Evolutionary conservation across 2,888 invertebrate species (phyloP).

Genomic region (Pocota personata): DNA sequence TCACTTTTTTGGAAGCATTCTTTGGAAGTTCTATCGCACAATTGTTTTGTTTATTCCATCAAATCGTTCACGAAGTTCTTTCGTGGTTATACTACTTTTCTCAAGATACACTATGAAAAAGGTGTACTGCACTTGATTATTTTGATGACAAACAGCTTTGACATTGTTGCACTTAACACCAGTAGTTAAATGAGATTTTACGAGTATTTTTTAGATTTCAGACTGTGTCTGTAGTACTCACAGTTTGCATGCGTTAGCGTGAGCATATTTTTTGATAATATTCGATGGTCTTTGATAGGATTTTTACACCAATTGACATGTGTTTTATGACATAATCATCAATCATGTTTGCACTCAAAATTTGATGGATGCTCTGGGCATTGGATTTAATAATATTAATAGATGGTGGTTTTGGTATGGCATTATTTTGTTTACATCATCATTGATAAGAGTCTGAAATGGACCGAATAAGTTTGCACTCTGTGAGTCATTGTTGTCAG

Average conservation of each 20-base stretch:
- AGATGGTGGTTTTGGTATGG: too few species aligned
- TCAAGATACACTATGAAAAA: constrained; percentile 21
- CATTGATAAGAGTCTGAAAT: too few species aligned
- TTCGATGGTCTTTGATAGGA: constrained; percentile 11
- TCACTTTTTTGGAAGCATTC: constrained; percentile 18
- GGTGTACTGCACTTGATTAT: neutral
- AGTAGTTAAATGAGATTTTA: neutral
- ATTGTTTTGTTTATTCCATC: constrained; percentile 1
- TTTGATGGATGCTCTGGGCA: too few species aligned
- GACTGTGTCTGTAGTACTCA: constrained; percentile 24
- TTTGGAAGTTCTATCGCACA: constrained; percentile 38
- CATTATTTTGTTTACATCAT: too few species aligned
- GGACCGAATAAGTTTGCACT: too few species aligned
- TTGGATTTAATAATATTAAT: too few species aligned
- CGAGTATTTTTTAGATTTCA: too few species aligned
- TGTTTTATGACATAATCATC: constrained; percentile 29
- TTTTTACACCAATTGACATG: constrained; percentile 36
- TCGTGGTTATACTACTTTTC: constrained; percentile 9
- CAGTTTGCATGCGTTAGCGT: neutral
- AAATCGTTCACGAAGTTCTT: constrained; percentile 7
- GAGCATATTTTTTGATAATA: constrained; percentile 28
- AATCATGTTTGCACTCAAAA: too few species aligned
- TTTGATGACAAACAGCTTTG: too few species aligned
- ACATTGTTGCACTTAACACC: neutral
- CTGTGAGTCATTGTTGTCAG: too few species aligned